Evolutionary conservation across 2,113 vertebrate species (phyloP), one percentile per base, ranked within the genome.

Genomic region (Esox niger): DNA sequence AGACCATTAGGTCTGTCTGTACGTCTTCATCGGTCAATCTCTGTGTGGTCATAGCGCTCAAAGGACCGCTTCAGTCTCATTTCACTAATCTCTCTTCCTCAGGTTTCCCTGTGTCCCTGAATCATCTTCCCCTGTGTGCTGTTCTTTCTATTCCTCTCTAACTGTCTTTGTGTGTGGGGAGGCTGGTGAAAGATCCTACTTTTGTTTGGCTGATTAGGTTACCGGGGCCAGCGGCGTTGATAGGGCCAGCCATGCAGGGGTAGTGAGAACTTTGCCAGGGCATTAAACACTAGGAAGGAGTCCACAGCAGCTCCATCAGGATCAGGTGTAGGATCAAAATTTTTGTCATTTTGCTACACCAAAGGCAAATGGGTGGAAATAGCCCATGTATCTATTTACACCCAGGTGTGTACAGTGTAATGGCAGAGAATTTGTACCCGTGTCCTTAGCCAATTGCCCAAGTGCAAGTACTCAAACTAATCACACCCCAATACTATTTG

Each of bases 121-220:
- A 5, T 38, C 35, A 6, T 38, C 11, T 11, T 38, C 35, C n/a
- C 15, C 6, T 49, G 46, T 52, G 1, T 21, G n/a, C 47, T 52
- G 38, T 52, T n/a, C 47, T 52, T n/a, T 52, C 47, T 21, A 23
- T 23, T n/a, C 47, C 3, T 52, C 47, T 52, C n/a, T 4, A 5
- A 21, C 7, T 52, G 47, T 20, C 47, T 30, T 13, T 15, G 46
- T 46, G 63, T 52, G 47, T 8, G 47, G 47, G 47, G 47, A 32
- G 23, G 47, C 46, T 65, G 29, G 25, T 52, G 20, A 31, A 43
- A 31, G 35, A 64, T 29, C 47, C 61, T 35, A 63, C 26, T 21
- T 52, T 46, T 65, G 46, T 6, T 52, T 52, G 46, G 47, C 27
- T 29, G 63, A 21, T n/a, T 31, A 46, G 27, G 10, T 69, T 69